Base-by-base conservation (phyloP, 1,140 invertebrate genomes). In the Euglossa dilemma region DNA sequence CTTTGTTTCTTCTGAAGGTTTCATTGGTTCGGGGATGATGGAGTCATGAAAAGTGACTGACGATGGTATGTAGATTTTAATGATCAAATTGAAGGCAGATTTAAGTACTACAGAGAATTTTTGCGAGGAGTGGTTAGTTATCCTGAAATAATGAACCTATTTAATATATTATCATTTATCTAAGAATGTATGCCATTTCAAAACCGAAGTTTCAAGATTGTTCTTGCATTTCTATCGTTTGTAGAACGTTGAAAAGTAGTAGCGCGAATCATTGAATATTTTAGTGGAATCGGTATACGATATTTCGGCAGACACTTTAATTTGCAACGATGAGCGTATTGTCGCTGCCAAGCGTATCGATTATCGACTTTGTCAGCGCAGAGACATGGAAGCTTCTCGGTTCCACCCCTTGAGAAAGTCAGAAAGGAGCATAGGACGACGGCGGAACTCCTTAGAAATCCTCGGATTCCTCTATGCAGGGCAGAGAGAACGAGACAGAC, bases 401-500 rank as follows among this genome's bases (percentile, higher is more conserved):
- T 25, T 36, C 66, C 14, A 45, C 50, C 52, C 69, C 25, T 57
- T 66, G 20, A 64, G 76, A 76, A 63, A 70, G 82, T 56, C 59
- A 73, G 82, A 84, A 84, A 79, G 66, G 57, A 72, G 76, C 61
- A 61, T 59, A 81, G 43, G 54, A 74, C 54, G 59, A 74, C n/a
- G 36, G 14, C 57, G 70, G 64, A 84, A 77, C 67, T 83, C 80
- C 84, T 85, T 85, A 83, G 84, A 83, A 83, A 85, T 75, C 57
- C 73, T 72, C 23, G 57, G 52, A 85, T 85, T 85, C 84, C 84
- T 83, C 66, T 76, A 77, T 83, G 69, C 73, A 50, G 45, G 43
- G n/a, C 9, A 67, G 69, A 74, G 45, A 56, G 78, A 61, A 50
- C 18, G 78, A 74, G 50, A 70, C 45, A 74, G 67, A 67, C 70